These are phyloP conservation scores for Tuberolachnus salignus DNA, from an alignment of 2,888 invertebrate genomes.

Conservation along the genomic window DNA sequence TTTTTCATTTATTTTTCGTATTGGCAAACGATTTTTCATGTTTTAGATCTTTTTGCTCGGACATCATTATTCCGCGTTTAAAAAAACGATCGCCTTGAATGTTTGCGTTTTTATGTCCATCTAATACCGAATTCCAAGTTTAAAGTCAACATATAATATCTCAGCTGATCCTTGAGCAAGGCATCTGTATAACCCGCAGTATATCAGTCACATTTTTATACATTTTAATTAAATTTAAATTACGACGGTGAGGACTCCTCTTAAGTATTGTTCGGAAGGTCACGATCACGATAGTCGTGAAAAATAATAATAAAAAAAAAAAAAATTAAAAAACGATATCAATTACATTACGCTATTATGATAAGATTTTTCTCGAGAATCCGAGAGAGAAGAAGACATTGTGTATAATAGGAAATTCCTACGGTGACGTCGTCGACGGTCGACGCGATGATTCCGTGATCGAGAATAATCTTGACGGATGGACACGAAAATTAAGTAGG, in stretches of 20 bases:
- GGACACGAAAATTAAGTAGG: neutral
- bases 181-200: too few species aligned
- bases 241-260: constrained; percentile 6
- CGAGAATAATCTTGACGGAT: neutral
- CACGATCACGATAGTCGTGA: constrained; percentile 55
- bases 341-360: constrained; percentile 21
- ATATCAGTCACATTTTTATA: constrained; percentile 2
- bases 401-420: neutral
- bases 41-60: too few species aligned
- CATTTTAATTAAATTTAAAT: constrained; percentile 49
- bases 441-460: neutral
- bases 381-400: neutral
- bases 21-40: too few species aligned
- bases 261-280: constrained; percentile 21
- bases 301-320: too few species aligned
- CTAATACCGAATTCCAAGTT: constrained; percentile 8
- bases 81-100: neutral
- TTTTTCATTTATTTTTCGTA: too few species aligned
- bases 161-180: too few species aligned
- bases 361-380: constrained; percentile 22
- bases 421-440: neutral
- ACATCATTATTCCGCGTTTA: too few species aligned
- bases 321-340: constrained; percentile 33
- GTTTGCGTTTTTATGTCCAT: too few species aligned
- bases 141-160: neutral